These are phyloP conservation scores for Acanthococcus lagerstroemiae DNA, from an alignment of 2,888 invertebrate species.

Conservation along the genomic window DNA sequence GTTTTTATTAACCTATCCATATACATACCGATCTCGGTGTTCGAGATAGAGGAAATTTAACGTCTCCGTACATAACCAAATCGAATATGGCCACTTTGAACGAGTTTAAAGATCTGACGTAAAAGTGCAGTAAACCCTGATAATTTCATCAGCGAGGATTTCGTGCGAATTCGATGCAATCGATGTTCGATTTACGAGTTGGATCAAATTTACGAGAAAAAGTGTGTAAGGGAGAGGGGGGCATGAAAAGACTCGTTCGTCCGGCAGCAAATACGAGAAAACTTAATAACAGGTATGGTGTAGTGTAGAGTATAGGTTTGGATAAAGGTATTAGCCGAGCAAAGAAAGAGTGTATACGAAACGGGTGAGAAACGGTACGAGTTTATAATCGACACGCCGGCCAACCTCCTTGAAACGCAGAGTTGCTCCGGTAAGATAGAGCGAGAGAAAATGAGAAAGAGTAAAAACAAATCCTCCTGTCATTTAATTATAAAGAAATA, in stretches of 20 bases:
- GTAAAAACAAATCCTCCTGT: slow-evolving; percentile 17
- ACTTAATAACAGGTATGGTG: slow-evolving; percentile 2
- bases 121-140: no score
- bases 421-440: not conserved
- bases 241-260: not conserved
- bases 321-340: not conserved
- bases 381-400: slow-evolving; percentile 12
- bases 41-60: no score
- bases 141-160: no score
- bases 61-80: no score
- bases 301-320: not conserved
- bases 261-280: not conserved
- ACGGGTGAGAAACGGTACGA: slow-evolving; percentile 1
- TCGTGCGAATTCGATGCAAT: no score
- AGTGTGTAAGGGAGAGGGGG: no score
- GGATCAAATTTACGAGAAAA: no score
- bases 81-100: no score
- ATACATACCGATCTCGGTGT: no score
- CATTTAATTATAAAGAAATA: slow-evolving; percentile 18
- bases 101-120: no score
- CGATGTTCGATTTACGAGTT: no score
- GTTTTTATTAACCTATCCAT: no score
- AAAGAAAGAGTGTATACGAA: not conserved
- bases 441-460: slow-evolving; percentile 7
- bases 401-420: slow-evolving; percentile 9